Evolutionary conservation across 2,888 invertebrate species (phyloP).

Genomic region (Julus scandinavius): DNA sequence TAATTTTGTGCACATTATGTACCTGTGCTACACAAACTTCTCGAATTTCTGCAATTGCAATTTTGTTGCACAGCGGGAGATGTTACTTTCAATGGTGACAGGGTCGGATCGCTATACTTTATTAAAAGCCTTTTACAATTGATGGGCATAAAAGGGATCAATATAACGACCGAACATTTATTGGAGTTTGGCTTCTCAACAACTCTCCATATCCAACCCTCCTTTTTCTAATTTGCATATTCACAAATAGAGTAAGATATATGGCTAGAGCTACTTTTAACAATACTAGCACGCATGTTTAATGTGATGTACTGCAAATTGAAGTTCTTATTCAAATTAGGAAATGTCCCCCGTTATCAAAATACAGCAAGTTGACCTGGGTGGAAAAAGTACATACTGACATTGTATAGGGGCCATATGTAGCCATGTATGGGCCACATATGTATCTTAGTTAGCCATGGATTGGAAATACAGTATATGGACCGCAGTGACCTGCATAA

Average conservation of each 20-base stretch:
- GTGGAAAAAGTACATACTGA: too few species aligned
- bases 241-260: background rate
- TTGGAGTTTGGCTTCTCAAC: background rate
- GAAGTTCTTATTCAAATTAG: background rate
- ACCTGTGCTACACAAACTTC: background rate
- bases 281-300: background rate
- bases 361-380: too few species aligned
- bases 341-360: background rate
- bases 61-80: background rate
- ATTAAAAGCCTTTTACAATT: background rate
- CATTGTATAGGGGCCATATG: too few species aligned
- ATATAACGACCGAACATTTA: background rate
- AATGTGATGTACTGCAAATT: background rate
- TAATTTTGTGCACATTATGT: background rate
- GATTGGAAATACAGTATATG: too few species aligned
- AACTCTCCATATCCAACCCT: background rate
- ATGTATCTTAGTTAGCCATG: too few species aligned
- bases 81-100: background rate
- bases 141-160: constrained; percentile 7
- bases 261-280: background rate
- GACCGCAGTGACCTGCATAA: too few species aligned
- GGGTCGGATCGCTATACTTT: background rate
- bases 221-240: constrained; percentile 1
- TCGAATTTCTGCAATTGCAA: background rate
- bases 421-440: too few species aligned